Conservation (phyloP, 2,797 vertebrate species). For the Darevskia mixta region DNA sequence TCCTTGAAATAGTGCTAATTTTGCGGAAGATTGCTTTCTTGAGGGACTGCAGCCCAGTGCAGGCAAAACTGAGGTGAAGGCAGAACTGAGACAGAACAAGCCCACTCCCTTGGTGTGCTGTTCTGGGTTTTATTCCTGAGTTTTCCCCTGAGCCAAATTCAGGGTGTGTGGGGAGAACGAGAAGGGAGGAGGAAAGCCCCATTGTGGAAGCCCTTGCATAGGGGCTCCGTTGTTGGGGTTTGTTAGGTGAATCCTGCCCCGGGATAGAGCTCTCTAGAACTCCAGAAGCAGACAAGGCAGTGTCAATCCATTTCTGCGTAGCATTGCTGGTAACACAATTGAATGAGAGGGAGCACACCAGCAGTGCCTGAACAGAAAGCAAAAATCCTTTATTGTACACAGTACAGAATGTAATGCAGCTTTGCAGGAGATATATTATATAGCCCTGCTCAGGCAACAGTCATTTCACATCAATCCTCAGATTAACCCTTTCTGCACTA, state of each 20-base stretch:
- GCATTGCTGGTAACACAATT: background rate
- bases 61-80: background rate
- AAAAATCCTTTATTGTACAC: slow-evolving; percentile 95
- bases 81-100: background rate
- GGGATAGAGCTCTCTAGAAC: background rate
- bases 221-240: no score
- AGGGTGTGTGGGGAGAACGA: no score
- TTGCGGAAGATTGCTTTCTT: background rate
- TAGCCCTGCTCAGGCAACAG: slow-evolving; percentile 76
- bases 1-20: background rate
- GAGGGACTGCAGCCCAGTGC: background rate
- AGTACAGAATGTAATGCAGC: slow-evolving; percentile 94
- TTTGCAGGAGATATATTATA: slow-evolving; percentile 83
- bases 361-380: slow-evolving; percentile 76
- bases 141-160: no score
- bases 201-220: no score
- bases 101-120: no score
- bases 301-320: background rate
- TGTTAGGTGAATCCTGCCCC: no score
- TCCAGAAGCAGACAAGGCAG: background rate
- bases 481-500: slow-evolving; percentile 79
- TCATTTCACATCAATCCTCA: slow-evolving; percentile 76
- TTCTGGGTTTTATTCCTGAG: no score
- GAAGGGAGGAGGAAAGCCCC: no score
- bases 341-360: slow-evolving; percentile 62